Conservation (phyloP, 2,113 vertebrate genomes). For the Gyps fulvus region DNA sequence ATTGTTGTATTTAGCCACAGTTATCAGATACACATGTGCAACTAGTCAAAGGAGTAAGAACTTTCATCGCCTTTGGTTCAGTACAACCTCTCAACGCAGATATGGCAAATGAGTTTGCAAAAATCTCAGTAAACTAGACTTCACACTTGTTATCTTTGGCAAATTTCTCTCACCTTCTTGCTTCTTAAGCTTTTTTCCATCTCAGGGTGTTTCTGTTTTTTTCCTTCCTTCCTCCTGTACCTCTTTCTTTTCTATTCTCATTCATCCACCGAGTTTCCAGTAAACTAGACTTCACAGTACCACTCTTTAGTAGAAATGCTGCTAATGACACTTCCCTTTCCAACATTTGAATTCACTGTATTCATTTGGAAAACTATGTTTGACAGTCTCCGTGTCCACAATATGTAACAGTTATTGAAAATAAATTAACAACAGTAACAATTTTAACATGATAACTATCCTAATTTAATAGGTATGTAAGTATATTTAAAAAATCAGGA, state of each 20-base stretch:
- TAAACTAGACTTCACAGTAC: neutral
- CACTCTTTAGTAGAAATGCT: neutral
- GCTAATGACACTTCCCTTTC: neutral
- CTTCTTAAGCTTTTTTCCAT: neutral
- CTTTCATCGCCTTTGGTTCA: neutral
- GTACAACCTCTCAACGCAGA: neutral
- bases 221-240: neutral
- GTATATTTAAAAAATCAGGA: too few species aligned
- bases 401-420: neutral
- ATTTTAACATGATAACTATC: neutral
- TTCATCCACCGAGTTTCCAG: neutral
- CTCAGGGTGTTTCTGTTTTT: neutral
- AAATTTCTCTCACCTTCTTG: neutral
- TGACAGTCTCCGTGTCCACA: neutral
- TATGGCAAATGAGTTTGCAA: neutral
- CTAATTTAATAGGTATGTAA: neutral
- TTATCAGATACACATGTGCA: neutral
- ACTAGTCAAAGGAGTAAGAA: neutral
- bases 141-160: neutral
- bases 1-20: neutral
- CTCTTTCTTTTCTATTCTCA: neutral
- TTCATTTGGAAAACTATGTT: neutral
- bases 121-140: neutral
- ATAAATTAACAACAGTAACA: neutral
- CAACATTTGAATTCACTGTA: neutral